phyloP scores from a whole-genome alignment of 2,113 vertebrate genomes.

The Hystrix cristata region DNA sequence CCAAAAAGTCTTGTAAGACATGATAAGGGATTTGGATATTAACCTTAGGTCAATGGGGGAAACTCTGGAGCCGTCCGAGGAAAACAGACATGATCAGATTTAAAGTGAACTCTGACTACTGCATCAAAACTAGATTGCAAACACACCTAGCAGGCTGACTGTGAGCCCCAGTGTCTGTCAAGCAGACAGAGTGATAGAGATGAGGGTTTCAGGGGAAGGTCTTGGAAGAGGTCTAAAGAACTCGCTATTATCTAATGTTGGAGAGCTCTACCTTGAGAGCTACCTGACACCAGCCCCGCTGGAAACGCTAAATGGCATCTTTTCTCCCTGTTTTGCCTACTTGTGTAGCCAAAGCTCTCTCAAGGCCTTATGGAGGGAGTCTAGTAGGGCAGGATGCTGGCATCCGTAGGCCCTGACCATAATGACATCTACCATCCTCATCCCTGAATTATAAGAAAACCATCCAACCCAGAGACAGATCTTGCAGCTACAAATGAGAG shows the following conservation, averaged over 20 bases:
- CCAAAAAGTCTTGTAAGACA: conserved; percentile 7
- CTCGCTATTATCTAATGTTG: not conserved
- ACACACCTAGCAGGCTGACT: not conserved
- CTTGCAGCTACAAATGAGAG: not conserved
- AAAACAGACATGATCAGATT: not conserved
- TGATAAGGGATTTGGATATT: not conserved
- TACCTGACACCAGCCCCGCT: not conserved
- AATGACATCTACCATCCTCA: not conserved
- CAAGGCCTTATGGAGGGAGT: too few species aligned
- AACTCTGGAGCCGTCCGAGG: not conserved
- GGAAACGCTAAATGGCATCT: not conserved
- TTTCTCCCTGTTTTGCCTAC: not conserved
- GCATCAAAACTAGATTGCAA: not conserved
- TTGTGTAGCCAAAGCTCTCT: not conserved
- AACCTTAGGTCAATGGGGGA: conserved; percentile 13
- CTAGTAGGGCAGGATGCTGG: fast-evolving
- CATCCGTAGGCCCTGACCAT: not conserved
- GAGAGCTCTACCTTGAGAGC: not conserved
- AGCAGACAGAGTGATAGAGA: not conserved
- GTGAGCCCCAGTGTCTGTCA: not conserved
- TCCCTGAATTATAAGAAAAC: not conserved
- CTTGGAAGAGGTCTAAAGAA: not conserved
- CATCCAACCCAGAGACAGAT: not conserved
- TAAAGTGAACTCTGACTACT: not conserved
- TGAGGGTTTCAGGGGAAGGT: not conserved